phyloP scores from a whole-genome alignment of 2,113 vertebrate genomes.

The Sphaerodactylus townsendi region DNA sequence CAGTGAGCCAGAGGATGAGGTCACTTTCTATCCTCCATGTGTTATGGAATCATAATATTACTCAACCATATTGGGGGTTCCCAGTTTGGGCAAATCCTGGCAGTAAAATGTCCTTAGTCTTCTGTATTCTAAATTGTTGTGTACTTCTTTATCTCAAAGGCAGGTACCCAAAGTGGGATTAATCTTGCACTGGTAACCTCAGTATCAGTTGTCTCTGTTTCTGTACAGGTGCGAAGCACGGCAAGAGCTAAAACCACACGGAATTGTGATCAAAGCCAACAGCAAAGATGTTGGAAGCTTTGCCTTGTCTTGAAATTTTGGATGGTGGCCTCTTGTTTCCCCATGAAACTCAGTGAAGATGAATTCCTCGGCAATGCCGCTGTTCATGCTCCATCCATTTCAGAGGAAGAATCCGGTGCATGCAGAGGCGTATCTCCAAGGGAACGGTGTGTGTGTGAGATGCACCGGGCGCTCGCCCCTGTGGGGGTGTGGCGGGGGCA shows the following conservation, averaged over 20 bases:
- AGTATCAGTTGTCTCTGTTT: too few species aligned
- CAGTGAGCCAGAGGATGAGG: neutral
- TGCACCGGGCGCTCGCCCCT: too few species aligned
- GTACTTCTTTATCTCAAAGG: too few species aligned
- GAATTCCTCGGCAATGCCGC: neutral
- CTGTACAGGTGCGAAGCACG: too few species aligned
- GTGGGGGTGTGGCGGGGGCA: too few species aligned
- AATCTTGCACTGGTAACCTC: neutral
- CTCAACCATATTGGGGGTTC: neutral
- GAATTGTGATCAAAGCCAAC: neutral
- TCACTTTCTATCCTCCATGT: neutral
- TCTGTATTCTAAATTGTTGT: too few species aligned
- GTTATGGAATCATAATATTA: neutral
- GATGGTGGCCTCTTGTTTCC: neutral
- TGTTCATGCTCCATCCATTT: neutral
- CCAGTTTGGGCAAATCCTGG: neutral
- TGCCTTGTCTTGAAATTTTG: neutral
- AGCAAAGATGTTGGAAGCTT: neutral
- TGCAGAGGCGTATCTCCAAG: too few species aligned
- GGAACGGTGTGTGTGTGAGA: too few species aligned
- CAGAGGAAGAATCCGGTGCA: neutral
- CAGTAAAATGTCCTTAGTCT: neutral
- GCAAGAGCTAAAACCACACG: neutral
- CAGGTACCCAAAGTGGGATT: too few species aligned
- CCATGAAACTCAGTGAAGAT: neutral